Evolutionary conservation across 2,797 vertebrate genomes (phyloP).

Genomic region (Discoglossus pictus): DNA sequence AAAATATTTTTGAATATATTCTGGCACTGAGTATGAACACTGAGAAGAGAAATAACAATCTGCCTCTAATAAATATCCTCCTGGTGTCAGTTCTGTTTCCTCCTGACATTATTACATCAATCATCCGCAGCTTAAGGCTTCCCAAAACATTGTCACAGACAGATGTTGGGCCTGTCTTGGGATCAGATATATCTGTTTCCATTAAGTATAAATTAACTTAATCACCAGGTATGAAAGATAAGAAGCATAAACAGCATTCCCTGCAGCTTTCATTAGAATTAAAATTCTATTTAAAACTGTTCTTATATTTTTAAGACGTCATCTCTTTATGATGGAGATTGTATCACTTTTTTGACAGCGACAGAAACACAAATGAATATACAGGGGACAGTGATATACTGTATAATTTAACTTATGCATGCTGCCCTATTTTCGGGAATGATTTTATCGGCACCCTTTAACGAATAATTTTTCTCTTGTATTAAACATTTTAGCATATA

Average conservation of each 20-base stretch:
- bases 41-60: slow-evolving; percentile 53
- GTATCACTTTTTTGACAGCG: slow-evolving; percentile 63
- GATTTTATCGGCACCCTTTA: slow-evolving; percentile 56
- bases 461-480: slow-evolving; percentile 60
- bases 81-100: slow-evolving; percentile 60
- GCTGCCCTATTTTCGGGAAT: slow-evolving; percentile 51
- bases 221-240: slow-evolving; percentile 76
- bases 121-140: slow-evolving; percentile 66
- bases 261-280: slow-evolving; percentile 74
- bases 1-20: slow-evolving; percentile 51
- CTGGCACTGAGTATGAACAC: slow-evolving; percentile 50
- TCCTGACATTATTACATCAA: slow-evolving; percentile 64
- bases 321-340: slow-evolving; percentile 67
- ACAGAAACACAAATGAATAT: slow-evolving; percentile 65
- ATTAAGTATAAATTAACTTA: slow-evolving; percentile 78
- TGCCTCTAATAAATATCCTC: slow-evolving; percentile 57
- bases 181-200: slow-evolving; percentile 73
- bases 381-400: slow-evolving; percentile 61
- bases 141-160: slow-evolving; percentile 63
- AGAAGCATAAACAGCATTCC: slow-evolving; percentile 69
- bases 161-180: slow-evolving; percentile 68
- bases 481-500: slow-evolving; percentile 52
- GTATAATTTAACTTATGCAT: slow-evolving; percentile 63
- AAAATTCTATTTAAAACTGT: slow-evolving; percentile 73
- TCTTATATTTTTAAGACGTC: slow-evolving; percentile 62